Base-by-base conservation (phyloP, 1,140 invertebrate genomes). In the Aphaenogaster ashmeadi region DNA sequence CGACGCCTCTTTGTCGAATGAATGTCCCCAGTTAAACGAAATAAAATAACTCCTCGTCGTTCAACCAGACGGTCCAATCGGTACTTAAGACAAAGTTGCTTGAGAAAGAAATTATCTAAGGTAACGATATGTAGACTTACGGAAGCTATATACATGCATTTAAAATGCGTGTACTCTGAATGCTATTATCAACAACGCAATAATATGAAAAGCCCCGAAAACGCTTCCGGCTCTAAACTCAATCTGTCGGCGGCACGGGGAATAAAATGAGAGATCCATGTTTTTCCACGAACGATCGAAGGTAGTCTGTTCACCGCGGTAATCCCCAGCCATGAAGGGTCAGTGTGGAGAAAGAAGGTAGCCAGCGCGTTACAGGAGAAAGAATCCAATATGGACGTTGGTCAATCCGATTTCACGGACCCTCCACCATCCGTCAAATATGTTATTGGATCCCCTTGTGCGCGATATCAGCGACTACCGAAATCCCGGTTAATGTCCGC, bases 381-480 rank as follows among this genome's bases (percentile, higher is more conserved):
- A 36, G 79, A 72, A 90, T 88, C 92, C 93, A 95, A 95, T 95
- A 94, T 94, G 93, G 92, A 94, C 90, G 90, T 69, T 91, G 94
- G 94, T 95, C 94, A 95, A 95, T 95, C 94, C 93, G 95, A 95
- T 95, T 95, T 94, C 86, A 80, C 88, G 90, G 92, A 94, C 93
- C 94, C 94, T 94, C 84, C 88, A 11, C 74, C 62, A 78, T 77
- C 88, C 92, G 92, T 94, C 93, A 93, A 95, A 95, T 95, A 95
- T 95, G 95, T 94, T 95, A 93, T 94, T 91, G 91, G 94, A 94
- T 94, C 93, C 90, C 90, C 71, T 85, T 87, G 21, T 15, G 66
- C 89, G 79, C 80, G 91, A 93, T 94, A 95, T 92, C 91, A 81
- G 69, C 41, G 71, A 62, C 58, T 81, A 52, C 18, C 18, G 38